Base-by-base conservation (phyloP, 2,888 invertebrate species). In the Himalopsyche kuldschensis region DNA sequence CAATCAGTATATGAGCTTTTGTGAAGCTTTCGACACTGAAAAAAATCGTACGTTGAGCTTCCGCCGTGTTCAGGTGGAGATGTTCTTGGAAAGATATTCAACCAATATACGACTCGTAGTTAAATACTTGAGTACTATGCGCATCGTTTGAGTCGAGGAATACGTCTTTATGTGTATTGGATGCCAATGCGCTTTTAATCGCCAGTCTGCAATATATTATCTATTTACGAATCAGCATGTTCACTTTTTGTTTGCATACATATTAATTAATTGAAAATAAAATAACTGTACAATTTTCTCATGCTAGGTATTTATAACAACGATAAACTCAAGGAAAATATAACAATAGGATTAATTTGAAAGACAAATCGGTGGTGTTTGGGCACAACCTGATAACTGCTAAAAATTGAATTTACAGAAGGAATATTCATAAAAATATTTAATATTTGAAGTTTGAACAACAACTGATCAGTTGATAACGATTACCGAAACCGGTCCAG, bases 21-120 rank as follows among this genome's bases (percentile, higher is more conserved):
- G 15, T 63, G 63, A 83, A 83, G 80, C 55, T 41, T 47, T 79
- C 75, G 47, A 75, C 32, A 31, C 35, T 79, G 30, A 80, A 63
- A 81, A n/a, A 77, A 77, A 55, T 81, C 81, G 41, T 27, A 69
- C 30, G 8, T 30, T n/a, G 30, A 30, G 30, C 30, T 63, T 77
- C 77, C 77, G 69, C 32, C 82, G 83, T 46, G 31, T 78, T 81
- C 84, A 84, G 84, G 84, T 84, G 84, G 84, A 81, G 63, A 75
- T 47, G 81, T 35, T 84, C 84, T 27, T 2, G 84, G 84, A 84
- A 84, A 78, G 69, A 32, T 48, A 47, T 20, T 63, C 46, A 47
- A 79, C 79, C 79, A 79, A 79, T 47, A 48, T 79, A 79, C 41
- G 41, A 41, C 41, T 20, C 3, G 77, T 15, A n/a, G 32, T 77